Evolutionary conservation across 2,113 vertebrate species (phyloP), one percentile per base, ranked within the genome.

Genomic region (Rhipidura dahli): DNA sequence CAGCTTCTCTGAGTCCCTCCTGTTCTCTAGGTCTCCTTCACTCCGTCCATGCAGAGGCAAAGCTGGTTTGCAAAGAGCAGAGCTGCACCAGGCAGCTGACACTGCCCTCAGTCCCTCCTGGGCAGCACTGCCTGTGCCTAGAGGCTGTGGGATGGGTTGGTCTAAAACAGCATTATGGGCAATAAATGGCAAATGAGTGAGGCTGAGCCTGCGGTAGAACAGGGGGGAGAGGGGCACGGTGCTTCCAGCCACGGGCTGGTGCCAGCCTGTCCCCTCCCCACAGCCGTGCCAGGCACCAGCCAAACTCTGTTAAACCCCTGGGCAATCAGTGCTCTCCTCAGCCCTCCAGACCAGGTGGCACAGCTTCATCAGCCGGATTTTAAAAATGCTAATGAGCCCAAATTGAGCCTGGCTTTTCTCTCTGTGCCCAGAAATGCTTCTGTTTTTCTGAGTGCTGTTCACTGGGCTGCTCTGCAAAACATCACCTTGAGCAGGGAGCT

Each of bases 211-310:
- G 5, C 22, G 40, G 27, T 7, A 16, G 44, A 40, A n/a, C 9
- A n/a, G 30, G 26, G 60, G 44, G 39, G 17, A 31, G 50, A 7
- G 37, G 30, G 15, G 31, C 13, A 8, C 0, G 0, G 45, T 15
- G 30, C 26, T 47, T 26, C 30, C 65, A 50, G 35, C 7, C 15
- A 14, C 31, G 1, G 2, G 33, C 31, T 76, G 47, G 5, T 56
- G 49, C 27, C 31, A 37, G 13, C 18, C 28, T 45, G 18, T 39
- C 23, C 39, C 30, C 15, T 76, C 40, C 70, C 13, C 3, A 2
- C 24, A 47, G 35, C 75, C 1, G 1, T 4, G n/a, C 40, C 53
- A 53, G 40, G 42, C 13, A 9, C 30, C 53, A 5, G 13, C 31
- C 49, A n/a, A 30, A 22, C 24, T 0, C 0, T 6, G 9, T 19